Conservation (phyloP, 2,888 invertebrate genomes). For the Oxytorus armatus region DNA sequence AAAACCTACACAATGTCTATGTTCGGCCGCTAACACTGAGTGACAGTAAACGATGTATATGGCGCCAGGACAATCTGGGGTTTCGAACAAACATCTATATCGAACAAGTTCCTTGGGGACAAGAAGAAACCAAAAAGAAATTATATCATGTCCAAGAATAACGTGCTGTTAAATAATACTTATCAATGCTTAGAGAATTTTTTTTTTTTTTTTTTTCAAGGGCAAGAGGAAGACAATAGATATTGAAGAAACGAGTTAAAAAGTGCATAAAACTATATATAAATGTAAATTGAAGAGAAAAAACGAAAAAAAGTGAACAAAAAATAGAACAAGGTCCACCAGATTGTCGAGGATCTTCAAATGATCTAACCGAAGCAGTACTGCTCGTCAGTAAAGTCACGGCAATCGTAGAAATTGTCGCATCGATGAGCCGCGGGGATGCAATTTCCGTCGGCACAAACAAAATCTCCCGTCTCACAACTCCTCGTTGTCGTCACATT, state of each 20-base stretch:
- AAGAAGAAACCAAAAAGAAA: slow-evolving; percentile 22
- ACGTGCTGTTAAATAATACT: slow-evolving; percentile 57
- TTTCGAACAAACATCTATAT: slow-evolving; percentile 60
- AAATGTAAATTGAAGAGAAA: slow-evolving; percentile 31
- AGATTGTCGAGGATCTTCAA: slow-evolving; percentile 78
- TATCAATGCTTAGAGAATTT: background rate
- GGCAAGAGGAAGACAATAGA: background rate
- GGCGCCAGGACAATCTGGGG: slow-evolving; percentile 79
- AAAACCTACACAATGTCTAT: slow-evolving; percentile 80
- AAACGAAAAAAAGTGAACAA: slow-evolving; percentile 10
- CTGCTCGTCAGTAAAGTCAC: slow-evolving; percentile 96
- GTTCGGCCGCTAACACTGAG: slow-evolving; percentile 81
- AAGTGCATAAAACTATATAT: slow-evolving; percentile 58
- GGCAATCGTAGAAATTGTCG: slow-evolving; percentile 96
- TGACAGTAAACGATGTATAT: slow-evolving; percentile 78
- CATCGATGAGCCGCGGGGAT: slow-evolving; percentile 92
- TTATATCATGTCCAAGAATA: slow-evolving; percentile 24
- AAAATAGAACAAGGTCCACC: slow-evolving; percentile 67
- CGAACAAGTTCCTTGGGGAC: background rate
- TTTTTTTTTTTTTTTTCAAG: background rate
- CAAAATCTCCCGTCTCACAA: slow-evolving; percentile 85
- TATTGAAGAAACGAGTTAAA: slow-evolving; percentile 4
- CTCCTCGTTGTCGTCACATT: slow-evolving; percentile 80
- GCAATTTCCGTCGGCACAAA: slow-evolving; percentile 89
- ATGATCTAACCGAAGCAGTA: slow-evolving; percentile 90